Evolutionary conservation across 2,888 invertebrate genomes (phyloP).

Genomic region (Dryobotodes eremita): DNA sequence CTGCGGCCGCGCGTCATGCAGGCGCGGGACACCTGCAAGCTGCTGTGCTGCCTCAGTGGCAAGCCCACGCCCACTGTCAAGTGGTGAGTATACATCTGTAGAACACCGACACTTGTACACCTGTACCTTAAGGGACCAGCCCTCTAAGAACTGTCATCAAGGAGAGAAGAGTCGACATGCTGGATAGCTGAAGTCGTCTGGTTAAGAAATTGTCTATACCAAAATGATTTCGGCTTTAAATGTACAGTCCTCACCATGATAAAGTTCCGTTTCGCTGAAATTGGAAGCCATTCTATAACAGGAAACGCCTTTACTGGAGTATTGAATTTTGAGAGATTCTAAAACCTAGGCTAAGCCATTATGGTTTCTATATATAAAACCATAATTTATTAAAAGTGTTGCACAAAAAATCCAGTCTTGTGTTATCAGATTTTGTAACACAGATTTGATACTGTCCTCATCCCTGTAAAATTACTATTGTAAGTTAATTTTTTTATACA

Average conservation of each 20-base stretch:
- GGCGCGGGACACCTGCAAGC: constrained; percentile 98
- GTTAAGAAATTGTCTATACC: too few species aligned
- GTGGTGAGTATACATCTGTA: constrained; percentile 90
- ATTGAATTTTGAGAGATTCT: too few species aligned
- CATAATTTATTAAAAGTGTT: neutral
- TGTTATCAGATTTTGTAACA: neutral
- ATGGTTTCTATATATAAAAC: neutral
- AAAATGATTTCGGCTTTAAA: too few species aligned
- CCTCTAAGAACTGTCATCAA: neutral
- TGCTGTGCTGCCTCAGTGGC: constrained; percentile 98
- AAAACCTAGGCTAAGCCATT: neutral
- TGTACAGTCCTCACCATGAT: neutral
- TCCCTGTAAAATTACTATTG: neutral
- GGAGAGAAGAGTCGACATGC: neutral
- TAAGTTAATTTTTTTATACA: neutral
- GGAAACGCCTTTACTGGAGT: too few species aligned
- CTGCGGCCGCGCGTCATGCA: constrained; percentile 99
- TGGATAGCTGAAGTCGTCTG: too few species aligned
- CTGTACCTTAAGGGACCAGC: neutral
- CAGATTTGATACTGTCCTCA: too few species aligned
- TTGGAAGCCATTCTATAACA: neutral
- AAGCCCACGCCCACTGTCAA: constrained; percentile 98
- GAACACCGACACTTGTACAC: neutral
- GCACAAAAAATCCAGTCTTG: neutral
- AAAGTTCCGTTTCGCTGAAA: too few species aligned